Conservation (phyloP, 2,113 vertebrate species). For the Ovis canadensis region DNA sequence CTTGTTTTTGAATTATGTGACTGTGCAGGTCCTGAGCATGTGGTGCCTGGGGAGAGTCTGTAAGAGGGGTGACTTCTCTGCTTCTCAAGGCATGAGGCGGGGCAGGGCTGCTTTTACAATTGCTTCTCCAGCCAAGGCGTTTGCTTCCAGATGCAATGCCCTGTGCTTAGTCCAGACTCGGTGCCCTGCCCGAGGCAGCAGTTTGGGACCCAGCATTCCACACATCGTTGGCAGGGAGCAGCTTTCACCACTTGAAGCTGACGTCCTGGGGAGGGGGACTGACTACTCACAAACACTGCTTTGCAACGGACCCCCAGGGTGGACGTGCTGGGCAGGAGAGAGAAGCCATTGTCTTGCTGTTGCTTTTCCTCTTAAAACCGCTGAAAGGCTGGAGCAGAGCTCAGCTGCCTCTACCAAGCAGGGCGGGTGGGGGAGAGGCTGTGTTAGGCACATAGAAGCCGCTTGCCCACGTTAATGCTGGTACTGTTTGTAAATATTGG, state of each 20-base stretch:
- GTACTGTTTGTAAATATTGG: not conserved
- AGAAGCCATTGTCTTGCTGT: not conserved
- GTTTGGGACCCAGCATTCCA: not conserved
- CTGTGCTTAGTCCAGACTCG: rapidly evolving
- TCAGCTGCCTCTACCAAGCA: not conserved
- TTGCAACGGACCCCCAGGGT: slow-evolving; percentile 59
- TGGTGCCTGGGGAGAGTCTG: rapidly evolving
- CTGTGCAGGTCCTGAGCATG: not conserved
- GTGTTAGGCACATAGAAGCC: rapidly evolving
- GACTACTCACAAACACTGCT: slow-evolving; percentile 62
- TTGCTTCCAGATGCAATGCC: rapidly evolving
- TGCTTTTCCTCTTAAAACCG: not conserved
- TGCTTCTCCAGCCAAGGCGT: rapidly evolving
- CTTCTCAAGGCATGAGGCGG: not conserved
- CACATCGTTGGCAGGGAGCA: rapidly evolving
- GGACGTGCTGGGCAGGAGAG: slow-evolving; percentile 42
- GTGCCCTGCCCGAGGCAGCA: rapidly evolving
- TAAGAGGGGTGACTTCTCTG: rapidly evolving
- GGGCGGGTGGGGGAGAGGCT: not conserved
- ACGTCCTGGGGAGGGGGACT: not conserved
- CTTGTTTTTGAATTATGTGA: not conserved
- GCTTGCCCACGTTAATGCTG: rapidly evolving
- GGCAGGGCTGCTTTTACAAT: rapidly evolving
- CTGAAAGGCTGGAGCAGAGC: not conserved
- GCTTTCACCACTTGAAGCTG: not conserved